These are phyloP conservation scores for Tinamus guttatus DNA, from an alignment of 2,113 vertebrate species.

Conservation along the genomic window DNA sequence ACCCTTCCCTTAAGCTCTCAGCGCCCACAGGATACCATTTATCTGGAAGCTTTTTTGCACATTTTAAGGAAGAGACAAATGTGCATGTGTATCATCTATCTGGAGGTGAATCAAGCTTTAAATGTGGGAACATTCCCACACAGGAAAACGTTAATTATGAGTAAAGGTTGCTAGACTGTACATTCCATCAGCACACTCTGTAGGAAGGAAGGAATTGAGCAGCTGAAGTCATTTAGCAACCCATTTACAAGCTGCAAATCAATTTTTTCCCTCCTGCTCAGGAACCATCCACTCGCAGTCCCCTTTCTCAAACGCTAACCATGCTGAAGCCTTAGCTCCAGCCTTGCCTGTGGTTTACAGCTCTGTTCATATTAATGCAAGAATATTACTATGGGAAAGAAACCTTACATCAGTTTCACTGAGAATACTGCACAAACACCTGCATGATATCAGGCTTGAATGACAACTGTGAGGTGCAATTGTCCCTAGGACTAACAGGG, in stretches of 20 bases:
- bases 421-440: neutral
- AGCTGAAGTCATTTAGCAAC: neutral
- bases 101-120: neutral
- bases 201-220: neutral
- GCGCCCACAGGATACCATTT: neutral
- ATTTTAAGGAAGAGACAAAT: neutral
- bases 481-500: neutral
- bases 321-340: neutral
- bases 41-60: neutral
- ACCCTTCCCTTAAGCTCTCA: neutral
- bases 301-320: neutral
- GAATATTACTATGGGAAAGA: neutral
- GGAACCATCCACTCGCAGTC: neutral
- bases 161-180: neutral
- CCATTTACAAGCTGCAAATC: neutral
- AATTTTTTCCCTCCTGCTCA: neutral
- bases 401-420: neutral
- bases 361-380: neutral
- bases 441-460: neutral
- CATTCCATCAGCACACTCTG: neutral
- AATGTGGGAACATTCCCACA: neutral
- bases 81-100: fast-evolving
- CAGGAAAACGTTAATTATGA: neutral
- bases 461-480: fast-evolving
- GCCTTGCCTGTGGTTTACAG: neutral